These are phyloP conservation scores for Anomalospiza imberbis DNA, from an alignment of 2,797 vertebrate genomes.

Conservation along the genomic window DNA sequence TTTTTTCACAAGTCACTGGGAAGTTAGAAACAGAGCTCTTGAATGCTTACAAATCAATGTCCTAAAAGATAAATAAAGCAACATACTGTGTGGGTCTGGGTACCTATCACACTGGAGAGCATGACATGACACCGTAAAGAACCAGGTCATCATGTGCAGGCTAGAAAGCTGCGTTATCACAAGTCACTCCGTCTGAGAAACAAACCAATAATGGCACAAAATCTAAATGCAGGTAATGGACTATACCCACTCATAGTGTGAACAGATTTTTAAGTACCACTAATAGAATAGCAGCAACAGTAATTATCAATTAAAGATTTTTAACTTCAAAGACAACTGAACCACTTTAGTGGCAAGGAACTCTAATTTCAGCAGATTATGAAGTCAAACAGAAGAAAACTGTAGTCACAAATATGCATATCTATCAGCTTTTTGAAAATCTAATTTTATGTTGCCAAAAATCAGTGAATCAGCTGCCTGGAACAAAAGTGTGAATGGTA, in stretches of 20 bases:
- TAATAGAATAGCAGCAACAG: not conserved
- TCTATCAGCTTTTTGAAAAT: not conserved
- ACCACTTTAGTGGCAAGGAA: not conserved
- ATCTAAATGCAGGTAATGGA: not conserved
- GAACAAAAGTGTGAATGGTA: not conserved
- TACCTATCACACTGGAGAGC: not conserved
- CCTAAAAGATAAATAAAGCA: not conserved
- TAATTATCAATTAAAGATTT: not conserved
- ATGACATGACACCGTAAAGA: not conserved
- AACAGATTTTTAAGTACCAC: not conserved
- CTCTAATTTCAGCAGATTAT: not conserved
- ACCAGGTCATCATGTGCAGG: rapidly evolving
- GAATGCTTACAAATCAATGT: not conserved
- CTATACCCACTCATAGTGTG: not conserved
- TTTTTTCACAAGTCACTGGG: not conserved
- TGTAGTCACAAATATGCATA: not conserved
- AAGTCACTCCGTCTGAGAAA: not conserved
- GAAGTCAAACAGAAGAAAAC: not conserved
- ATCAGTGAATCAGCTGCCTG: not conserved
- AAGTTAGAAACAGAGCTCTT: not conserved
- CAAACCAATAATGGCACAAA: not conserved
- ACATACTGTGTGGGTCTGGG: not conserved
- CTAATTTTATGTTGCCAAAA: not conserved
- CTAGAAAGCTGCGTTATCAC: not conserved
- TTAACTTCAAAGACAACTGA: not conserved